A percentile compares a stretch with the other conserved stretches of the same genome.
These are phyloP conservation scores for Bombycilla garrulus DNA, from an alignment of 2,113 vertebrate species.

Conservation along the genomic window DNA sequence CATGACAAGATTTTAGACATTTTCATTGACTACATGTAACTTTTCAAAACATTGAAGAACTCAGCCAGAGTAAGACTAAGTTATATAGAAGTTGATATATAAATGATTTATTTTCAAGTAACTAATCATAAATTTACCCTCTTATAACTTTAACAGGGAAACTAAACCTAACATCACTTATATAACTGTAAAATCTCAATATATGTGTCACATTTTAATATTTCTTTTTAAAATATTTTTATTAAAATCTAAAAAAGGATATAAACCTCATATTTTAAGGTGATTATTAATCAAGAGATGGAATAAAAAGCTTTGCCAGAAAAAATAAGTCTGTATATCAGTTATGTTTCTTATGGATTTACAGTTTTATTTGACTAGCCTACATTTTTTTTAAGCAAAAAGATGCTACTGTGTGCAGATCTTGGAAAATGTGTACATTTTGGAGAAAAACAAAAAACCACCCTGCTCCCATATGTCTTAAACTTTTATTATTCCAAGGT, in stretches of 20 bases:
- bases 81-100: not conserved
- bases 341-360: not conserved
- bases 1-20: not conserved
- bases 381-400: not conserved
- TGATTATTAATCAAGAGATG: not conserved
- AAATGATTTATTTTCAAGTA: not conserved
- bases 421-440: not conserved
- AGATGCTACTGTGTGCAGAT: not conserved
- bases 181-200: not conserved
- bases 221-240: not conserved
- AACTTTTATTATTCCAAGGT: not conserved
- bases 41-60: not conserved
- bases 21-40: not conserved
- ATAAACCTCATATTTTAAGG: not conserved
- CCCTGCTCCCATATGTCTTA: not conserved
- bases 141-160: not conserved
- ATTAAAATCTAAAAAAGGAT: not conserved
- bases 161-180: not conserved
- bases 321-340: not conserved
- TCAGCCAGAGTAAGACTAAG: not conserved
- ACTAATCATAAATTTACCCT: not conserved
- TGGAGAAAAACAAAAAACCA: accelerated
- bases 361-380: not conserved
- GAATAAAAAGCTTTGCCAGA: not conserved
- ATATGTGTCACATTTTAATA: too few species aligned